A percentile compares a stretch with the other conserved stretches of the same genome.
These are phyloP conservation scores for Spea hammondii DNA, from an alignment of 2,797 vertebrate species.

Conservation along the genomic window DNA sequence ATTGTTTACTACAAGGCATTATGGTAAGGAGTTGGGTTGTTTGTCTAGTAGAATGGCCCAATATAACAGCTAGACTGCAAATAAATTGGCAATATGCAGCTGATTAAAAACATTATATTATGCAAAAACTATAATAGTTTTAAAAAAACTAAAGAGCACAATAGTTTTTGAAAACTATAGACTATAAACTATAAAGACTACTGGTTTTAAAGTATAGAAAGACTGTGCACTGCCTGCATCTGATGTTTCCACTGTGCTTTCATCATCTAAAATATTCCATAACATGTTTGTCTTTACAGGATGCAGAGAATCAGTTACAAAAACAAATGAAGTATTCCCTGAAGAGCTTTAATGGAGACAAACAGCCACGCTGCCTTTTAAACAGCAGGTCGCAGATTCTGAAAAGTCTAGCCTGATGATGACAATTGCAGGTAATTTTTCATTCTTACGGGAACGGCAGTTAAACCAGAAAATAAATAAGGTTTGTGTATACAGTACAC, in stretches of 20 bases:
- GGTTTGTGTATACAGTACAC: slow-evolving; percentile 27
- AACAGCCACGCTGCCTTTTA: slow-evolving; percentile 57
- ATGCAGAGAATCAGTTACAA: slow-evolving; percentile 64
- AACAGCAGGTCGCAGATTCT: slow-evolving; percentile 71
- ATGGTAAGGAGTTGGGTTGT: too few relatives aligned
- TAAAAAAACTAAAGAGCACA: too few relatives aligned
- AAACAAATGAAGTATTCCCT: slow-evolving; percentile 66
- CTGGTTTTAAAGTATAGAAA: neutral
- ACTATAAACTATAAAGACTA: too few relatives aligned
- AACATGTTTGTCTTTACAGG: slow-evolving; percentile 41
- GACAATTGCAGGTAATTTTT: slow-evolving; percentile 76
- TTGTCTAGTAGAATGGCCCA: too few relatives aligned
- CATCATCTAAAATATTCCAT: slow-evolving; percentile 33
- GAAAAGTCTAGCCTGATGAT: slow-evolving; percentile 74
- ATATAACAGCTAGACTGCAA: too few relatives aligned
- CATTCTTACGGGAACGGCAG: slow-evolving; percentile 69
- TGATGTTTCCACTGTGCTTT: slow-evolving; percentile 25
- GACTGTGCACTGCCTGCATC: neutral
- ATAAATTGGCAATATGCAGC: too few relatives aligned
- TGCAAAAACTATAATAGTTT: too few relatives aligned
- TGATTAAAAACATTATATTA: too few relatives aligned
- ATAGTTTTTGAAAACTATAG: too few relatives aligned
- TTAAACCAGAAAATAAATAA: slow-evolving; percentile 57
- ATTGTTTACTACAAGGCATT: too few relatives aligned
- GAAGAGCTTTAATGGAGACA: slow-evolving; percentile 65